Percentiles rank a stretch among this genome's conserved stretches.
Evolutionary conservation across 2,888 invertebrate genomes (phyloP).

Genomic region (Habroteleia sp.): DNA sequence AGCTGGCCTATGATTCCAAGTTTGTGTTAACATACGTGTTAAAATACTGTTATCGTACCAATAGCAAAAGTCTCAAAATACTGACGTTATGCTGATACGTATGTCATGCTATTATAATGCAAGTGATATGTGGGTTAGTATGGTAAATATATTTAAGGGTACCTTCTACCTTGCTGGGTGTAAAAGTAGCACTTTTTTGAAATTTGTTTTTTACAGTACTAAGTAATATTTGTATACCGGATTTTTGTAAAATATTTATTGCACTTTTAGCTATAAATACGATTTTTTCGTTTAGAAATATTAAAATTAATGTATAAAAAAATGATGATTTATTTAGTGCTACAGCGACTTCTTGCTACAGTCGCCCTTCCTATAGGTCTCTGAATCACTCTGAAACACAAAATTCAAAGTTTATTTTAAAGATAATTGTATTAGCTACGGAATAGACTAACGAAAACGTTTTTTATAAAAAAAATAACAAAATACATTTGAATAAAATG

Average conservation of each 20-base stretch:
- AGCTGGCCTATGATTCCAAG: no score
- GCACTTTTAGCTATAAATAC: slow-evolving; percentile 1
- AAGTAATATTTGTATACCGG: slow-evolving; percentile 8
- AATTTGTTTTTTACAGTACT: slow-evolving; percentile 7
- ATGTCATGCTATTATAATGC: no score
- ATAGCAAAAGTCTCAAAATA: no score
- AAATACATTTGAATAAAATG: no score
- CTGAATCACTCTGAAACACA: slow-evolving; percentile 12
- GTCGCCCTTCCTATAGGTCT: slow-evolving; percentile 1
- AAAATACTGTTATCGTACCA: no score
- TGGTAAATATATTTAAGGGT: no score
- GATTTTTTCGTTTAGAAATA: slow-evolving; percentile 9
- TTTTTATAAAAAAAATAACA: no score
- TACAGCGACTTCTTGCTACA: slow-evolving; percentile 3
- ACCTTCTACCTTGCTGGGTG: slow-evolving; percentile 5
- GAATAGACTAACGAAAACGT: no score
- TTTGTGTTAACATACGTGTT: no score
- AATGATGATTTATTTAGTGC: background rate
- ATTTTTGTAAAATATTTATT: slow-evolving; percentile 9
- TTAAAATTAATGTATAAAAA: background rate
- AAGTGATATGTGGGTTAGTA: no score
- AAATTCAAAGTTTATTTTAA: slow-evolving; percentile 13
- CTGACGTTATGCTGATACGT: no score
- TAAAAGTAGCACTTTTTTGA: slow-evolving; percentile 7
- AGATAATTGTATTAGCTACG: slow-evolving; percentile 7